Evolutionary conservation across 2,113 vertebrate species (phyloP).

Genomic region (Terrapene triunguis): DNA sequence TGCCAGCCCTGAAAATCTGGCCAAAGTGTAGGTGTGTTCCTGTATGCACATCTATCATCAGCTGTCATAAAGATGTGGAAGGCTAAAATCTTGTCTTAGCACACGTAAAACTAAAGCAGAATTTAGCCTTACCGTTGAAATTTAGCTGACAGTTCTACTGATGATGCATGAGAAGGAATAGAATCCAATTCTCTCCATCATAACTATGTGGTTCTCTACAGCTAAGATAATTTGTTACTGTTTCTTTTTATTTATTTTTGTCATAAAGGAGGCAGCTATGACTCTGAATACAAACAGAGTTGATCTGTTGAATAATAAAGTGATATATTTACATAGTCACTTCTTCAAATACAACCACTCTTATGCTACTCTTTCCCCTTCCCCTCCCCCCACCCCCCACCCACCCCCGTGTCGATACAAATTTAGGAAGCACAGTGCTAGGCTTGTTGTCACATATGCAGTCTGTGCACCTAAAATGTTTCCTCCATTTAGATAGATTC

Average conservation of each 20-base stretch:
- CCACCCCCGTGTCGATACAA: accelerated
- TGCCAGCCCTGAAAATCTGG: neutral
- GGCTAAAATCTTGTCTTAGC: neutral
- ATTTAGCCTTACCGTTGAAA: neutral
- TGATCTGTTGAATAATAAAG: neutral
- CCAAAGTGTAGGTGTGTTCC: neutral
- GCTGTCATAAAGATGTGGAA: neutral
- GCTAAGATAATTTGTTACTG: neutral
- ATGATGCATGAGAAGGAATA: neutral
- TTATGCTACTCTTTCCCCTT: neutral
- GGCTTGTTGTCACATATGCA: neutral
- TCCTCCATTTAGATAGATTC: neutral
- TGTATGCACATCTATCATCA: neutral
- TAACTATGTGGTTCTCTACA: neutral
- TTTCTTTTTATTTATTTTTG: neutral
- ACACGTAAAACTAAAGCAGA: neutral
- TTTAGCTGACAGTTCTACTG: neutral
- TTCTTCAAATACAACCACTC: neutral
- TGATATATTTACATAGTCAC: neutral
- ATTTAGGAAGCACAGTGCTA: accelerated
- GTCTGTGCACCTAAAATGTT: neutral
- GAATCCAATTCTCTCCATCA: neutral
- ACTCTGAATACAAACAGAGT: neutral
- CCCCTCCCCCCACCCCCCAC: no score
- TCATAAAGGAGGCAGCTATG: neutral